Evolutionary conservation across 2,888 invertebrate species (phyloP), one percentile per base, ranked within the genome.

Genomic region (Diogma glabrata): DNA sequence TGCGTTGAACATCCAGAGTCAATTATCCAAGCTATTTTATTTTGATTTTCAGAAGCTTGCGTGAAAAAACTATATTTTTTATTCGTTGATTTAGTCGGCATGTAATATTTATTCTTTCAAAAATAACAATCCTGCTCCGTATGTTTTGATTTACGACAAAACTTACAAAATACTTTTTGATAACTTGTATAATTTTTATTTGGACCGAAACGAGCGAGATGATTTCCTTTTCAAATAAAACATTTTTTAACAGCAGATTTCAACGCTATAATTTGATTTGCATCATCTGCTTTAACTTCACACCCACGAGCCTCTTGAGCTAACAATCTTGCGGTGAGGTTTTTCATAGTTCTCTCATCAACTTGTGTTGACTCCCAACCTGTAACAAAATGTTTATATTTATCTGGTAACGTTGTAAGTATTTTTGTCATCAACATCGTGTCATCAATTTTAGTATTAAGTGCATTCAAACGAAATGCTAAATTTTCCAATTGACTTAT

Each of bases 311-410:
- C 14, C 19, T 38, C 38, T 38, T 38, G 17, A 16, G 38, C 16
- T 38, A 38, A 38, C 4, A 16, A 10, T 16, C 38, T 38, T 14
- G 38, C 38, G 2, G 38, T 5, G 2, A 38, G 10, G 19, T 38
- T 38, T 38, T 16, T 38, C 14, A 38, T 38, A 17, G 38, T 38
- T 38, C 38, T 38, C 5, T 38, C 38, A n/a, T 38, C 19, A 38
- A 38, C 19, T 14, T 38, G 16, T 16, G 16, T 38, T 4, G 38
- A 38, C 16, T 38, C 38, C 38, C 38, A 16, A 6, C 17, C 38
- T 38, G 4, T 16, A 14, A 5, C 38, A 38, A 38, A 16, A 38
- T 38, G 38, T 19, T 38, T 38, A 38, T 38, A 38, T 38, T 19
- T 38, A 16, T 38, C 38, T 19, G 7, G 38, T 19, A 38, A 38